Evolutionary conservation across 2,797 vertebrate genomes (phyloP).

Genomic region (Setipinna tenuifilis): DNA sequence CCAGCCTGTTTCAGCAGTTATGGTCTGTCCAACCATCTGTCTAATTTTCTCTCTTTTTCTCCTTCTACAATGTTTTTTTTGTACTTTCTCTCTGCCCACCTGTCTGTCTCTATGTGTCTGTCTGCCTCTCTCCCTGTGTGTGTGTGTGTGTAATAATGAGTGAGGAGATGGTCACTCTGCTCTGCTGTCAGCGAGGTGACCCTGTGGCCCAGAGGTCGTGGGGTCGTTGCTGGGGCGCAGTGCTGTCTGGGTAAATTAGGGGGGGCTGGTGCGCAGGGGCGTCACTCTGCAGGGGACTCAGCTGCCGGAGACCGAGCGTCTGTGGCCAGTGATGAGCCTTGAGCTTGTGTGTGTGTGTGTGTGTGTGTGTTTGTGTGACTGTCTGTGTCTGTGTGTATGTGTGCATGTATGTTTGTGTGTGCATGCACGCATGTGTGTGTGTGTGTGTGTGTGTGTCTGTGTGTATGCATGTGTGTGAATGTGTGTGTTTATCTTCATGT

Average conservation of each 20-base stretch:
- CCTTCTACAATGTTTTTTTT: background rate
- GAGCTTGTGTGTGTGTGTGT: conserved; percentile 20
- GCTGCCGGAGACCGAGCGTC: conserved; percentile 65
- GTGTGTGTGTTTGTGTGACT: background rate
- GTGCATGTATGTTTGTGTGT: background rate
- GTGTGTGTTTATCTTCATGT: background rate
- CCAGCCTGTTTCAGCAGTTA: background rate
- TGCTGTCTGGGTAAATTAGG: conserved; percentile 74
- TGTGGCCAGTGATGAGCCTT: conserved; percentile 62
- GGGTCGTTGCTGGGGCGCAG: conserved; percentile 59
- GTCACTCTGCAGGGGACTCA: conserved; percentile 69
- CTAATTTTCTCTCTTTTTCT: background rate
- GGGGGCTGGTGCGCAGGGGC: conserved; percentile 65
- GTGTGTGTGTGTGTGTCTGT: background rate
- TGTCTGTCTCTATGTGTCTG: background rate
- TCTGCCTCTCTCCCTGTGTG: background rate
- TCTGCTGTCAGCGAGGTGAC: conserved; percentile 58
- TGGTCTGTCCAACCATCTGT: background rate
- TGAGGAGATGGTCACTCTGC: conserved; percentile 57
- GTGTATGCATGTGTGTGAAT: background rate
- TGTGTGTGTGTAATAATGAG: conserved; percentile 40
- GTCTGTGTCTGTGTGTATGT: background rate
- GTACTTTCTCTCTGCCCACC: conserved; percentile 6
- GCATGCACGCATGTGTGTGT: conserved; percentile 19
- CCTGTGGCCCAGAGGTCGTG: conserved; percentile 62